A percentile compares a stretch with the other conserved stretches of the same genome.
Evolutionary conservation across 1,140 invertebrate genomes (phyloP).

Genomic region (Sinella curviseta): DNA sequence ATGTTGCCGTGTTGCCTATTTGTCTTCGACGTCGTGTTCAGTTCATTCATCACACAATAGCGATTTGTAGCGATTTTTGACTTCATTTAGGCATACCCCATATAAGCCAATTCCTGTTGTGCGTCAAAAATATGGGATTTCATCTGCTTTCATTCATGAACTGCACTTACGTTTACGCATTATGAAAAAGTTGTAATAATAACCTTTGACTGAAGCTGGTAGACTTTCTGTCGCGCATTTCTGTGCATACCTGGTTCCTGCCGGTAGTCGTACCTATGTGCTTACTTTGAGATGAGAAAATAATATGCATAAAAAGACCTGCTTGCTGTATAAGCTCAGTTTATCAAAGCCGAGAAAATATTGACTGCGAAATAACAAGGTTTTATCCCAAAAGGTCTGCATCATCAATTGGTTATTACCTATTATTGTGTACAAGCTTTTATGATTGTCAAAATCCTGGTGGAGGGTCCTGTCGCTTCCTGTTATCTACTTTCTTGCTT

Average conservation of each 20-base stretch:
- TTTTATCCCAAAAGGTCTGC: not conserved
- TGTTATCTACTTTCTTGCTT: not conserved
- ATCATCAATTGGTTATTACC: not conserved
- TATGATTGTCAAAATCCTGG: not conserved
- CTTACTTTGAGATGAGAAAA: too few species aligned
- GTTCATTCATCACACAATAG: not conserved
- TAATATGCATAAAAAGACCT: too few species aligned
- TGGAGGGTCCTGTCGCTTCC: constrained; percentile 23
- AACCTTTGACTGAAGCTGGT: too few species aligned
- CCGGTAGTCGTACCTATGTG: too few species aligned
- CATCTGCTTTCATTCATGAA: too few species aligned
- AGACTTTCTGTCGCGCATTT: too few species aligned
- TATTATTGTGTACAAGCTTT: not conserved
- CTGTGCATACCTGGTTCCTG: too few species aligned
- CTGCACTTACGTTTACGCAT: too few species aligned
- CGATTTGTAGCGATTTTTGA: not conserved
- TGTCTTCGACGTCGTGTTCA: not conserved
- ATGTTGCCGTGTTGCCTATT: not conserved
- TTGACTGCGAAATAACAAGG: not conserved
- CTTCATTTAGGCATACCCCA: too few species aligned
- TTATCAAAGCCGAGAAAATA: constrained; percentile 3
- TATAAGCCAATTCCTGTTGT: too few species aligned
- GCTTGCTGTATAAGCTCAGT: not conserved
- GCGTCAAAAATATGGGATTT: too few species aligned
- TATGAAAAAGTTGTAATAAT: too few species aligned